phyloP scores from a whole-genome alignment of 2,888 invertebrate genomes.

The Eristalinus aeneus region DNA sequence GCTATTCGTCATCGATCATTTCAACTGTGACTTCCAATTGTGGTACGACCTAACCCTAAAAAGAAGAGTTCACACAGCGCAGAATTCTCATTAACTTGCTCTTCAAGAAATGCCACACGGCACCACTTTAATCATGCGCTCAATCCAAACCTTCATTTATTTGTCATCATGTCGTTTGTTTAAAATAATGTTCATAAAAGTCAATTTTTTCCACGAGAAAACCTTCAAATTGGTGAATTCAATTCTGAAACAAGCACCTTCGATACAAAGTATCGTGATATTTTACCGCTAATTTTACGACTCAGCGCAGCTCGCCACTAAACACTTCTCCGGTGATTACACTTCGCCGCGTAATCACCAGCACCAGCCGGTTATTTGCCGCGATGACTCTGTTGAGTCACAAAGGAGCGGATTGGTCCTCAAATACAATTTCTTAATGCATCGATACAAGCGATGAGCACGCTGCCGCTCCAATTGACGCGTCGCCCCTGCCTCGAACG shows the following conservation, averaged over 20 bases:
- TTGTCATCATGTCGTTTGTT: too few relatives aligned
- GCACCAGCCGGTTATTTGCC: neutral
- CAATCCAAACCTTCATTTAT: too few relatives aligned
- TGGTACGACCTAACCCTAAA: too few relatives aligned
- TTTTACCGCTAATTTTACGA: neutral
- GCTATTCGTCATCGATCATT: too few relatives aligned
- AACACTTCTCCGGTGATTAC: neutral
- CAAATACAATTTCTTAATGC: slow-evolving; percentile 4
- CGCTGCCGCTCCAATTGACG: neutral
- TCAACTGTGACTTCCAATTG: too few relatives aligned
- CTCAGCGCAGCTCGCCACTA: neutral
- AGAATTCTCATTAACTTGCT: too few relatives aligned
- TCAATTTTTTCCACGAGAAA: too few relatives aligned
- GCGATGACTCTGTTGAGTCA: neutral
- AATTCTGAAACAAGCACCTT: neutral
- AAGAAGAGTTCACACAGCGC: too few relatives aligned
- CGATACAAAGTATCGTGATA: neutral
- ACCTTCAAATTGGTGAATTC: too few relatives aligned
- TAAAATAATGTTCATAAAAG: too few relatives aligned
- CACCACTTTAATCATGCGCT: too few relatives aligned
- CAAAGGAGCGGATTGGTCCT: slow-evolving; percentile 3
- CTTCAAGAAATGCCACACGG: too few relatives aligned
- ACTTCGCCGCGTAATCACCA: neutral
- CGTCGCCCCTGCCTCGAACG: neutral
- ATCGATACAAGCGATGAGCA: slow-evolving; percentile 9